Evolutionary conservation across 1,140 invertebrate genomes (phyloP), one percentile per base, ranked within the genome.

Genomic region (Brachionus paranguensis): DNA sequence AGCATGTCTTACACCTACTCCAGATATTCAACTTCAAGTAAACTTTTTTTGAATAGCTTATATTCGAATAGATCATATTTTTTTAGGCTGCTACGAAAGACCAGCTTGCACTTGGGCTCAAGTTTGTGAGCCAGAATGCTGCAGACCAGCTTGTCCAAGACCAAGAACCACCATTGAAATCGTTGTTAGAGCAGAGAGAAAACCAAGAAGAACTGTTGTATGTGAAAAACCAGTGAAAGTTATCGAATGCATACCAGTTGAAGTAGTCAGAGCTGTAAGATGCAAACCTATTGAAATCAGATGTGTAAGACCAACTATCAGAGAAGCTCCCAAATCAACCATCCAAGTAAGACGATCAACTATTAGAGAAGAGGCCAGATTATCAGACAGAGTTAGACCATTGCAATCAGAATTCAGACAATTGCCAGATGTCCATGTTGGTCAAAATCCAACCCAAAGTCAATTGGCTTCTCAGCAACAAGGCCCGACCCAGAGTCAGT

Each of bases 261-360:
- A 72, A 72, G 68, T 72, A 17, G 17, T 72, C 41, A 43, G 37
- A 72, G 68, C 37, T 72, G 68, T 72, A 43, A 72, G 68, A 72
- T 41, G 33, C 41, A 72, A 41, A 41, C 41, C 27, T 12, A 33
- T 68, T 68, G 53, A 68, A 41, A 33, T 41, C 29, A 68, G 65
- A 33, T 68, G 33, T 41, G 68, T 72, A 72, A 72, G 68, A 72
- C 17, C 68, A 43, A 41, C 33, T 43, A 41, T 43, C 11, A 37
- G 68, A 43, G 33, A 72, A 72, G 68, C 43, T 41, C 17, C 7
- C 0, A 72, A 41, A 72, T 41, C 68, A 72, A 72, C 68, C 12
- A 72, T 72, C 17, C 33, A 72, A 72, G 37, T 72, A 8, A 72
- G 37, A 72, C 29, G 37, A 45, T 11, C 33, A 41, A 72, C 68